Evolutionary conservation across 2,113 vertebrate species (phyloP).

Genomic region (Carassius gibelio): DNA sequence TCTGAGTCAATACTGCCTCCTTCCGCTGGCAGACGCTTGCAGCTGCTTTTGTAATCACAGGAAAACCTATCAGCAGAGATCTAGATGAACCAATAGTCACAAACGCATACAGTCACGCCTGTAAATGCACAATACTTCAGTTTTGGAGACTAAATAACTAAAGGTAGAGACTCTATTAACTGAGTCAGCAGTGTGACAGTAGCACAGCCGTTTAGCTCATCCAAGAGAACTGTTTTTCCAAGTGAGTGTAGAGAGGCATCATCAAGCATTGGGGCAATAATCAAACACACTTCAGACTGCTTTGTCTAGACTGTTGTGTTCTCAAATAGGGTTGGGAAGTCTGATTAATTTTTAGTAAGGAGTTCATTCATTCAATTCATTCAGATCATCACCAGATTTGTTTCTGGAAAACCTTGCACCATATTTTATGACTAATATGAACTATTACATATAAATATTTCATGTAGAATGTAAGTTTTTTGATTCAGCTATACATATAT

Average conservation of each 20-base stretch:
- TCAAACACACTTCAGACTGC: not conserved
- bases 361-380: not conserved
- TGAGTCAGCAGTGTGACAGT: not conserved
- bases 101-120: slow-evolving; percentile 18
- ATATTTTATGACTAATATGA: not conserved
- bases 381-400: not conserved
- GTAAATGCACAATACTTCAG: not conserved
- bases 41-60: slow-evolving; percentile 82
- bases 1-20: slow-evolving; percentile 75
- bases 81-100: slow-evolving; percentile 42
- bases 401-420: not conserved
- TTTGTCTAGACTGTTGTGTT: slow-evolving; percentile 1
- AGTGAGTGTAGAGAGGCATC: not conserved
- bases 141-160: slow-evolving; percentile 1
- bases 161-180: not conserved
- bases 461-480: too few species aligned
- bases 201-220: not conserved
- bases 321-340: not conserved
- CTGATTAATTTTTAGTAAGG: slow-evolving; percentile 2
- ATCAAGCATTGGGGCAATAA: slow-evolving; percentile 5
- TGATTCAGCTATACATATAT: too few species aligned
- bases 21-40: slow-evolving; percentile 62
- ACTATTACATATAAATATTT: not conserved
- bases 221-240: not conserved
- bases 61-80: slow-evolving; percentile 73